Evolutionary conservation across 1,140 invertebrate species (phyloP), one percentile per base, ranked within the genome.

Genomic region (Heterodera carotae): DNA sequence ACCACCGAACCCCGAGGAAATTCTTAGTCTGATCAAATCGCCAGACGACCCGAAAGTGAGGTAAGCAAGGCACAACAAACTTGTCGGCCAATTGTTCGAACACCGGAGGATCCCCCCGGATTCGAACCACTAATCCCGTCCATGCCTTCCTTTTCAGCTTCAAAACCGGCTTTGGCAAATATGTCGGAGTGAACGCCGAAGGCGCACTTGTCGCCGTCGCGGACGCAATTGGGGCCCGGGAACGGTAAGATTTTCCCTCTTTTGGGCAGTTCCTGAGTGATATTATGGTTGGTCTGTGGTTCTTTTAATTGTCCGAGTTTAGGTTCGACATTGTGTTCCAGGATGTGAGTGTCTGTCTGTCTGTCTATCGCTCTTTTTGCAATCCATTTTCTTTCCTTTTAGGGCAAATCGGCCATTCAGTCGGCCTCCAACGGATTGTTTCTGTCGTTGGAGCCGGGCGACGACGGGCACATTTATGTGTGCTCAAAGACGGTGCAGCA

Each of bases 121-220:
- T n/a, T n/a, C n/a, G n/a, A n/a, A n/a, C n/a, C n/a, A n/a, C n/a
- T n/a, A n/a, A n/a, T n/a, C n/a, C n/a, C n/a, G 33, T 10, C 3
- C 6, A 4, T 29, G 10, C 39, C 18, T 8, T 80, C 27, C 5
- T 29, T 80, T 82, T 77, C 34, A 81, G 82, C 71, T 33, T 83
- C 59, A 83, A 83, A 81, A 83, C 81, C 31, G 81, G 81, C 0
- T 83, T 84, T 76, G 83, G 81, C 22, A 82, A 81, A 48, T 84
- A 84, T 48, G 64, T 84, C 29, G 82, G 82, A 12, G 78, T 84
- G 22, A 76, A 84, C 69, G 43, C 72, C 22, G 75, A 78, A 22
- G 82, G 77, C 7, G 34, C 43, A 10, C 68, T 84, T 56, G 71
- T 84, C 10, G 82, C 82, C 15, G 81, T 71, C n/a, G 77, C 81